Conservation (phyloP, 2,888 invertebrate species). For the Rhorus exstirpatorius region DNA sequence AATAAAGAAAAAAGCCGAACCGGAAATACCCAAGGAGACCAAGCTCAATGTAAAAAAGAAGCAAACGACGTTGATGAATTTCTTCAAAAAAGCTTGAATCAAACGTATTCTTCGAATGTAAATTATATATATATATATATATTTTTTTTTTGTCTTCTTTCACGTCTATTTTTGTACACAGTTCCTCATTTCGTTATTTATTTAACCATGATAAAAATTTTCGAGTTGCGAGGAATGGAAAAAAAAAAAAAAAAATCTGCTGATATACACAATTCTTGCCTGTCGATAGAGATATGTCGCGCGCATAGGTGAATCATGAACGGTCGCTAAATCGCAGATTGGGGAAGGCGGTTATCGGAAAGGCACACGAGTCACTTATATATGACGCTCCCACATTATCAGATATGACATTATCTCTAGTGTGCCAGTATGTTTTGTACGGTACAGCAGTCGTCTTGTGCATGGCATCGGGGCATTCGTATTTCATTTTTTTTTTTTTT, state of each 20-base stretch:
- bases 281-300: constrained; percentile 54
- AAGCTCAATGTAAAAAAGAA: constrained; percentile 75
- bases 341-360: constrained; percentile 54
- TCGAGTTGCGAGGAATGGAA: too few relatives aligned
- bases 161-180: not conserved
- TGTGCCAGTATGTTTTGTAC: constrained; percentile 55
- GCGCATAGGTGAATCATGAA: constrained; percentile 61
- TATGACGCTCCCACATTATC: constrained; percentile 73
- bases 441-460: constrained; percentile 36
- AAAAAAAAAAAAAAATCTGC: not conserved
- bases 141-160: constrained; percentile 1
- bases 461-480: constrained; percentile 7
- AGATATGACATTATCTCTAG: constrained; percentile 78
- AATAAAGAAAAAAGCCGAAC: constrained; percentile 63
- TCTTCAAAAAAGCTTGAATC: constrained; percentile 82
- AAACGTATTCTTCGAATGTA: not conserved
- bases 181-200: not conserved
- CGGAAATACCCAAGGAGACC: constrained; percentile 67
- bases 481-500: not conserved
- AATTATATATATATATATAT: too few relatives aligned
- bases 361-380: constrained; percentile 66
- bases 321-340: constrained; percentile 49
- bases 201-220: not conserved
- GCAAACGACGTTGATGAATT: constrained; percentile 82
- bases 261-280: not conserved